Evolutionary conservation across 2,888 invertebrate species (phyloP).

Genomic region (Portevinia maculata): DNA sequence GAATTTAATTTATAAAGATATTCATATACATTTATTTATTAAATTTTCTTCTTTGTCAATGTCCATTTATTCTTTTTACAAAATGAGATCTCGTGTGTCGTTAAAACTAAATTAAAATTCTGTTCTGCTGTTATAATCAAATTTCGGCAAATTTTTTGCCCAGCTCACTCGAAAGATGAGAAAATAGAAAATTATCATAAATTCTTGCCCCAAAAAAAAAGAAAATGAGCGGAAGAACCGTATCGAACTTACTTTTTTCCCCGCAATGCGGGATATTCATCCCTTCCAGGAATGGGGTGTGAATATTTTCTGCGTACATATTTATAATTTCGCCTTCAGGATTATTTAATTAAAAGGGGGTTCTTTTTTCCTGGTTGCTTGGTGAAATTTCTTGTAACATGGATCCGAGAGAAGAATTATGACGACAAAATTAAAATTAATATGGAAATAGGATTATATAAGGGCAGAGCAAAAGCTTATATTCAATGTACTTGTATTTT

Average conservation of each 20-base stretch:
- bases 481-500: too few species aligned
- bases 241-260: not conserved
- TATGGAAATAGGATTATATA: conserved; percentile 19
- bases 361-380: not conserved
- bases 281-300: not conserved
- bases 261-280: not conserved
- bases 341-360: conserved; percentile 39
- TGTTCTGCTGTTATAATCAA: conserved; percentile 32
- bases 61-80: conserved; percentile 3
- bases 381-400: conserved; percentile 21
- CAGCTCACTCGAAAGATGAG: not conserved
- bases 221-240: not conserved
- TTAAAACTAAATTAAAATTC: conserved; percentile 37
- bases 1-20: too few species aligned
- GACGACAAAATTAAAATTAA: conserved; percentile 37
- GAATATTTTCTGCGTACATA: conserved; percentile 2
- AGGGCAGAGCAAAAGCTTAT: too few species aligned
- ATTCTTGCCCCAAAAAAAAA: not conserved
- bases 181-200: conserved; percentile 4
- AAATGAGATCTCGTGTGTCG: conserved; percentile 1
- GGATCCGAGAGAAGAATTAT: not conserved
- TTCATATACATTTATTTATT: too few species aligned
- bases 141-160: conserved; percentile 3
- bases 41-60: not conserved
- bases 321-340: conserved; percentile 26